Evolutionary conservation across 1,140 invertebrate species (phyloP), one percentile per base, ranked within the genome.

Genomic region (Schlechtendalia chinensis): DNA sequence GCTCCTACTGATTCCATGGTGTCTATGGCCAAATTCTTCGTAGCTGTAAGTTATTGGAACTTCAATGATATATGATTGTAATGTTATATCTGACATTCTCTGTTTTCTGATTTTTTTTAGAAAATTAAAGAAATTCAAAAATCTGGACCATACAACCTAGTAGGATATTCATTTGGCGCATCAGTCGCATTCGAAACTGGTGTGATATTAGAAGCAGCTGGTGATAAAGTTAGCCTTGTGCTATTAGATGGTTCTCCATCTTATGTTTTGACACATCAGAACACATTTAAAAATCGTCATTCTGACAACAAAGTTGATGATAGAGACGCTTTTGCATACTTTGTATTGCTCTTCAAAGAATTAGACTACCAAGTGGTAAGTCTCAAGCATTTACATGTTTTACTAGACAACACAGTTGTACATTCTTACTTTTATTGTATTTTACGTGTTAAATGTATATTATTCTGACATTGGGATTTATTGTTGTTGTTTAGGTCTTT

Each of bases 81-180:
- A 12, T 0, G 8, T 29, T 50, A 8, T 27, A 19, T 0, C 14
- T 53, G 17, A 47, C 6, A 22, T 32, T 19, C 5, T 72, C 6
- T 72, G 1, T 32, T 59, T 67, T n/a, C n/a, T n/a, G 0, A 14
- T 5, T 5, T 56, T 56, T 83, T 84, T 6, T 86, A 91, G 85
- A 87, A 93, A 86, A 90, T 98, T 80, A 91, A 91, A 83, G 88
- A 88, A 32, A 86, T 94, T n/a, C 94, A 96, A 86, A 89, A 90
- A 0, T 87, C 89, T 81, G 93, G 94, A 80, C 95, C 96, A 0
- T 97, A 96, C 87, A 90, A 90, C 27, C 85, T 99, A 56, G 89
- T 93, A 53, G 97, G 96, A 5, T 99, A 99, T 86, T 98, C 97
- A 0, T 98, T 95, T 86, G 97, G 97, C 65, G 92, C 93, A 12